phyloP scores from a whole-genome alignment of 2,888 invertebrate species.

The Phortica okadai region DNA sequence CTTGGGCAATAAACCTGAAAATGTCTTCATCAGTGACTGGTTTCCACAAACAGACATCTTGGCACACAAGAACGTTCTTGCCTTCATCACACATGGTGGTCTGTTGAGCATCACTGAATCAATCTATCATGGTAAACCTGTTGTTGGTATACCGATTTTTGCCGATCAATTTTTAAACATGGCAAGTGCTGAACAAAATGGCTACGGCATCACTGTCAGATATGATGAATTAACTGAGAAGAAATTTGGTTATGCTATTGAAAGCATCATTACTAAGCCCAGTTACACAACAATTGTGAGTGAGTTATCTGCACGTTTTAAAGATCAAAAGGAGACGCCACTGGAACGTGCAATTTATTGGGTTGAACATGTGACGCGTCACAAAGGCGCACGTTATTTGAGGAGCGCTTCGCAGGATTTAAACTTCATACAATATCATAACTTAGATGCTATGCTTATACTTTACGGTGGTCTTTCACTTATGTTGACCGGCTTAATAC shows the following conservation, averaged over 20 bases:
- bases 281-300: slow-evolving; percentile 54
- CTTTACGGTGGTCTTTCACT: too few relatives aligned
- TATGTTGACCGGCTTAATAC: too few relatives aligned
- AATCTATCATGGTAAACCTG: slow-evolving; percentile 77
- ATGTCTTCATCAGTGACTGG: slow-evolving; percentile 76
- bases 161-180: slow-evolving; percentile 78
- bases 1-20: slow-evolving; percentile 67
- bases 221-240: slow-evolving; percentile 67
- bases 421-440: slow-evolving; percentile 69
- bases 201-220: slow-evolving; percentile 74
- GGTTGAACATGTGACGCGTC: slow-evolving; percentile 40
- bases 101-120: slow-evolving; percentile 78
- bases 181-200: slow-evolving; percentile 74
- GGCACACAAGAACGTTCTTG: slow-evolving; percentile 77
- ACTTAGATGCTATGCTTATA: too few relatives aligned
- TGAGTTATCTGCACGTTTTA: slow-evolving; percentile 65
- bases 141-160: slow-evolving; percentile 78
- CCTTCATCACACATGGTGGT: slow-evolving; percentile 78
- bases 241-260: slow-evolving; percentile 46
- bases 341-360: too few relatives aligned
- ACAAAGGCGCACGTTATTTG: slow-evolving; percentile 71
- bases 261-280: neutral
- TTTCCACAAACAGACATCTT: slow-evolving; percentile 77
- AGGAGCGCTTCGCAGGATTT: slow-evolving; percentile 72
- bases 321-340: slow-evolving; percentile 70